phyloP scores from a whole-genome alignment of 2,113 vertebrate genomes.

The Gnathonemus echidnorhynchus region DNA sequence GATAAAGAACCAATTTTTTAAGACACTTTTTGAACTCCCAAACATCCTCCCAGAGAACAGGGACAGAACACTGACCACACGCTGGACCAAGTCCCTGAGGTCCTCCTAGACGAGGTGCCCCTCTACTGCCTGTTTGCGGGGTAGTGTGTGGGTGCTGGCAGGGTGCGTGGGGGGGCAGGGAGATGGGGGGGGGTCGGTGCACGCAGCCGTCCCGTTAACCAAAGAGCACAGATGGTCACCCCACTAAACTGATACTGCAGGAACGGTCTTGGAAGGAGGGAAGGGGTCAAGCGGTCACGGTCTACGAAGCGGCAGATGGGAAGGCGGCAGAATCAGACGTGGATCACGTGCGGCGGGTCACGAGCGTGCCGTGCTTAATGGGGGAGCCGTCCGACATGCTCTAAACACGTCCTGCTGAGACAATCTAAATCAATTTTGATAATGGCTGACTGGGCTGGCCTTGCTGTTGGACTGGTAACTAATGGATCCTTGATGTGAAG shows the following conservation, averaged over 20 bases:
- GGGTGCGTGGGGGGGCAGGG: not conserved
- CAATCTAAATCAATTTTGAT: not conserved
- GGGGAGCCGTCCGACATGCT: not conserved
- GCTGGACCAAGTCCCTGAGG: not conserved
- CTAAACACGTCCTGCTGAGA: not conserved
- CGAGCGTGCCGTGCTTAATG: not conserved
- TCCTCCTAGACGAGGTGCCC: not conserved
- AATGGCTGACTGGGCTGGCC: not conserved
- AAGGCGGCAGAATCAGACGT: not conserved
- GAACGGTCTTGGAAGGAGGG: not conserved
- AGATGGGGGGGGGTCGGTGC: not conserved
- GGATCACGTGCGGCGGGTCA: not conserved
- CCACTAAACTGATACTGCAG: not conserved
- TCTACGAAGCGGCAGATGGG: not conserved
- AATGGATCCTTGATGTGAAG: not conserved
- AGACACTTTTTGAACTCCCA: not conserved
- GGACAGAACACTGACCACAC: not conserved
- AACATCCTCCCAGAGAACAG: not conserved
- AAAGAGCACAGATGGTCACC: conserved; percentile 7
- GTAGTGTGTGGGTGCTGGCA: not conserved
- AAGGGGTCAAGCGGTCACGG: not conserved
- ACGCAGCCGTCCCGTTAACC: not conserved
- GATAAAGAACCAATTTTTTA: not conserved
- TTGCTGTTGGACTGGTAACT: not conserved
- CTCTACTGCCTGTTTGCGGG: not conserved